Evolutionary conservation across 2,888 invertebrate species (phyloP), one percentile per base, ranked within the genome.

Genomic region (Lamellibrachia satsuma): DNA sequence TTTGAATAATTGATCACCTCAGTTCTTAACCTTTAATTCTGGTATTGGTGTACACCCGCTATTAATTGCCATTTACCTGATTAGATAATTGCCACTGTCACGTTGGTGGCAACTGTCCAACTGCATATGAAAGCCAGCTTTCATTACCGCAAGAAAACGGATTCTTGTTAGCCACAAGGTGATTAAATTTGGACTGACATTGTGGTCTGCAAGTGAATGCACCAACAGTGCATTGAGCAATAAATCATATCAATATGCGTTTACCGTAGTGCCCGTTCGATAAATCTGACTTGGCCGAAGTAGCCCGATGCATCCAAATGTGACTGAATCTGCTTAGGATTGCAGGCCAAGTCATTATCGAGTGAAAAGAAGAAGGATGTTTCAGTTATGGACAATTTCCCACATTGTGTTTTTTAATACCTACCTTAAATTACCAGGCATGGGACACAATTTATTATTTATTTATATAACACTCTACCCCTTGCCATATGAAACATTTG

Each of bases 51-150:
- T n/a, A 22, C 75, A 22, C 75, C 75, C n/a, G 75, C 75, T n/a
- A 75, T 75, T 75, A 75, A 75, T 75, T 75, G 75, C 75, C n/a
- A 75, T 75, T 75, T 75, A 75, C 75, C 22, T 75, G 75, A 75
- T 75, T 75, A 75, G 75, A 75, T 75, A 75, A 75, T 75, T 75
- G 75, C 75, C 15, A 6, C 15, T 75, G n/a, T 75, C 75, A 75
- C 75, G 6, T 15, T 75, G 15, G 75, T 15, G 75, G 75, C 22
- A 22, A 75, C 75, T 22, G 22, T 22, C 75, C 75, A 22, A 75
- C 75, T 75, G 75, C n/a, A 6, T 15, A 75, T 75, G 75, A 75
- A 75, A 75, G 75, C 6, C 75, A n/a, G 75, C 75, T 22, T 75
- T 75, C 75, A 75, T 75, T 75, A 75, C n/a, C n/a, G 75, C 75